These are phyloP conservation scores for Heliconius erato DNA, from an alignment of 2,888 invertebrate genomes.

Conservation along the genomic window DNA sequence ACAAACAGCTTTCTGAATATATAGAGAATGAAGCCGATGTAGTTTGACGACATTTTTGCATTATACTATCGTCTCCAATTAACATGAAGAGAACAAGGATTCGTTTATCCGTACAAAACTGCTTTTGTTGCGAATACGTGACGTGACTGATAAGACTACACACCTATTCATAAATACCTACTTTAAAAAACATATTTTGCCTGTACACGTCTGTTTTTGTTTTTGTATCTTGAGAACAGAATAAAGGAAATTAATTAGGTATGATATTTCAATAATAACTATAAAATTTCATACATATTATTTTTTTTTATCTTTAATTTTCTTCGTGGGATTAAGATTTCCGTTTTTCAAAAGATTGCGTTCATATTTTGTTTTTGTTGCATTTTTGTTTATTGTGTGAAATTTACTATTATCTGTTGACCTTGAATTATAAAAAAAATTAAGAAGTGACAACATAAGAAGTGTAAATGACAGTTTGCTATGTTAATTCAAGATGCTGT, in stretches of 20 bases:
- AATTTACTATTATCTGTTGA: no score
- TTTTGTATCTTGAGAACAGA: neutral
- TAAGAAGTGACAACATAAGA: no score
- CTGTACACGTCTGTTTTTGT: neutral
- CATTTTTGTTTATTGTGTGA: no score
- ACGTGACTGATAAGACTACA: conserved; percentile 46
- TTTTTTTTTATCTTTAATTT: neutral
- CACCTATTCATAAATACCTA: neutral
- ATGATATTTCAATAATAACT: no score
- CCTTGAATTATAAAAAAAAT: no score
- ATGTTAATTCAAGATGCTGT: no score
- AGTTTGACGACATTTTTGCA: conserved; percentile 57
- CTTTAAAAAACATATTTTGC: conserved; percentile 14
- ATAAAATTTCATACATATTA: neutral
- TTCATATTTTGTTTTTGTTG: no score
- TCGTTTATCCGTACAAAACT: conserved; percentile 62
- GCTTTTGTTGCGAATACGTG: conserved; percentile 59
- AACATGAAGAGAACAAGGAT: conserved; percentile 58
- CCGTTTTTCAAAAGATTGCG: no score
- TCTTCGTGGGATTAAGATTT: no score
- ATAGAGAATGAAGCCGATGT: conserved; percentile 38
- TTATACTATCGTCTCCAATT: conserved; percentile 60
- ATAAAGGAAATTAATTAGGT: neutral
- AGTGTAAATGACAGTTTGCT: no score
- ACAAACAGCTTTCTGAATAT: neutral